Conservation (phyloP, 2,113 vertebrate genomes). For the Cinclus cinclus region DNA sequence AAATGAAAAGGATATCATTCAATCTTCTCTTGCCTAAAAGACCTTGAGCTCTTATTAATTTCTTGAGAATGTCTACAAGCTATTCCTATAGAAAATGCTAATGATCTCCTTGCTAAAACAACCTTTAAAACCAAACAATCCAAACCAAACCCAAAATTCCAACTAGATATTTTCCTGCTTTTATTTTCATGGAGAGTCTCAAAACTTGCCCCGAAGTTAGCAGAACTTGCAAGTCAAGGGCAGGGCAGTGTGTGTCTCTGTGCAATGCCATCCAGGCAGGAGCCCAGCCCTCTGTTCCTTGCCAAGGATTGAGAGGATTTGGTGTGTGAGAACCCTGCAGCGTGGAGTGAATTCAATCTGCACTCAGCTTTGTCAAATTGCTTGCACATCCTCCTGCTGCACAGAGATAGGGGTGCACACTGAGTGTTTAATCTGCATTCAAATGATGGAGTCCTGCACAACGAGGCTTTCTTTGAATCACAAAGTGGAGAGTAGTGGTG, state of each 20-base stretch:
- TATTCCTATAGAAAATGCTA: background rate
- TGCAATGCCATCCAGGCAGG: background rate
- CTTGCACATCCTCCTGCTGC: background rate
- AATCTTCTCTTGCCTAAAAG: background rate
- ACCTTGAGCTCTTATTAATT: background rate
- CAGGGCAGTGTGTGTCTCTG: background rate
- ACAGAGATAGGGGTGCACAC: background rate
- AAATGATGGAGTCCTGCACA: background rate
- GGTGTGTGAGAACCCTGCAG: background rate
- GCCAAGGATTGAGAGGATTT: background rate
- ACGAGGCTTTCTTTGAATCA: background rate
- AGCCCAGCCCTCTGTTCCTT: background rate
- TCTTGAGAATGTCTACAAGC: background rate
- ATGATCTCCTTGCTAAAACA: background rate
- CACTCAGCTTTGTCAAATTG: background rate
- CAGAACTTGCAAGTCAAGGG: background rate
- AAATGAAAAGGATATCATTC: slow-evolving; percentile 30
- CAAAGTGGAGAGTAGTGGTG: rapidly evolving
- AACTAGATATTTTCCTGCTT: background rate
- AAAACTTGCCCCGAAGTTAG: background rate
- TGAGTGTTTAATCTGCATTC: background rate
- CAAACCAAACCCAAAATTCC: background rate
- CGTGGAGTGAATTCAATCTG: background rate
- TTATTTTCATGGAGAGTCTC: background rate
- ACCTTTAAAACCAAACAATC: background rate